A percentile compares a stretch with the other conserved stretches of the same genome.
These are phyloP conservation scores for Gavialis gangeticus DNA, from an alignment of 2,113 vertebrate genomes.

Conservation along the genomic window DNA sequence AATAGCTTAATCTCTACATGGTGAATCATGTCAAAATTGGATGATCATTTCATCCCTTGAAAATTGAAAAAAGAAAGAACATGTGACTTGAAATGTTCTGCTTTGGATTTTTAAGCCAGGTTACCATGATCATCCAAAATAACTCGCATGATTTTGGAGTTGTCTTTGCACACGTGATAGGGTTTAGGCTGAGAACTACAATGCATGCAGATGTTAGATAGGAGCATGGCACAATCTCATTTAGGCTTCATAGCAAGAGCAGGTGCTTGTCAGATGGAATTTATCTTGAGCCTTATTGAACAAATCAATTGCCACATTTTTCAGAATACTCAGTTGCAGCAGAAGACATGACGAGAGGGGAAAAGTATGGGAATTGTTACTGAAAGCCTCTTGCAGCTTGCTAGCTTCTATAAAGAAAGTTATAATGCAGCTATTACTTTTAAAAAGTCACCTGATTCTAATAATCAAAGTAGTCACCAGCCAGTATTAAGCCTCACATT, in stretches of 20 bases:
- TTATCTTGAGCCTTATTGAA: background rate
- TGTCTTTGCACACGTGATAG: rapidly evolving
- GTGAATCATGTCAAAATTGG: background rate
- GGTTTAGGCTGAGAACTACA: background rate
- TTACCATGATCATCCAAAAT: background rate
- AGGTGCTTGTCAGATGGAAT: background rate
- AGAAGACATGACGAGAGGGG: background rate
- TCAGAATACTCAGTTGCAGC: background rate
- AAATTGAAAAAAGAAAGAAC: background rate
- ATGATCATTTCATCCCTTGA: background rate
- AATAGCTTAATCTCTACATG: background rate
- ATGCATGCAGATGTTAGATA: background rate
- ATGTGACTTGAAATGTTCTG: background rate
- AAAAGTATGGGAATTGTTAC: background rate
- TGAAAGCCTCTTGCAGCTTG: background rate
- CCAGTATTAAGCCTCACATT: background rate
- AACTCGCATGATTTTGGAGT: background rate
- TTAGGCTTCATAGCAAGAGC: background rate
- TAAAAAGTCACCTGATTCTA: background rate
- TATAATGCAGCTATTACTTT: background rate
- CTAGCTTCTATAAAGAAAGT: background rate
- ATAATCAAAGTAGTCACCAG: background rate
- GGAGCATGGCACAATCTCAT: background rate
- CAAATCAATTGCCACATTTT: background rate
- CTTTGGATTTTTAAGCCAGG: background rate